These are phyloP conservation scores for Psittacus erithacus DNA, from an alignment of 2,113 vertebrate genomes.

Conservation along the genomic window DNA sequence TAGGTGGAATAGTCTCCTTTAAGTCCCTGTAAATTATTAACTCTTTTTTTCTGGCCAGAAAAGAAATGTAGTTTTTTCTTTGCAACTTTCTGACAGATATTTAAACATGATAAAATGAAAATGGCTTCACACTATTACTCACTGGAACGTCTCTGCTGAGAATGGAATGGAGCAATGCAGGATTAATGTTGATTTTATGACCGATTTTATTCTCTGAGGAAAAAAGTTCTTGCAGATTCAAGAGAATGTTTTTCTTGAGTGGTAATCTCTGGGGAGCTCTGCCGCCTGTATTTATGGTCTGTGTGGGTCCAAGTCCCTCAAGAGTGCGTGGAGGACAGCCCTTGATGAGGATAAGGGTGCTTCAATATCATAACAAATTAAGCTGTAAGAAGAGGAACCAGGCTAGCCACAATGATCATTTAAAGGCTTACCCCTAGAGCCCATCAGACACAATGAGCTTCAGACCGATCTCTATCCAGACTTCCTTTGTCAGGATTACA, in stretches of 20 bases:
- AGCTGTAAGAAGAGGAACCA: background rate
- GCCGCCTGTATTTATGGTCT: background rate
- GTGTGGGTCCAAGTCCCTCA: background rate
- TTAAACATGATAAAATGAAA: conserved; percentile 38
- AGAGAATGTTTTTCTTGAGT: background rate
- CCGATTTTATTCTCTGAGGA: background rate
- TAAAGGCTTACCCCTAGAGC: background rate
- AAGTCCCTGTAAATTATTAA: conserved; percentile 5
- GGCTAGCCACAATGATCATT: background rate
- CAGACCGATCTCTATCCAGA: background rate
- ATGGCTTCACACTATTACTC: background rate
- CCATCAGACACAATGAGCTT: background rate
- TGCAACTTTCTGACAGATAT: conserved; percentile 11
- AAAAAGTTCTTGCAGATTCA: background rate
- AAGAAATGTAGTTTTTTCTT: background rate
- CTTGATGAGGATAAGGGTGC: background rate
- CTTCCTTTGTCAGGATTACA: background rate
- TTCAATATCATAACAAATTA: background rate
- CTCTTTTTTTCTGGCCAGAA: conserved; percentile 4
- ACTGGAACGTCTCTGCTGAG: background rate
- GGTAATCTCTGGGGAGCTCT: background rate
- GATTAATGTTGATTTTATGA: conserved; percentile 38
- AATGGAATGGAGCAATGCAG: background rate
- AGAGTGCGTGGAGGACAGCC: background rate
- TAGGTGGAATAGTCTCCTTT: background rate